Evolutionary conservation across 2,888 invertebrate genomes (phyloP).

Genomic region (Barypeithes pellucidus): DNA sequence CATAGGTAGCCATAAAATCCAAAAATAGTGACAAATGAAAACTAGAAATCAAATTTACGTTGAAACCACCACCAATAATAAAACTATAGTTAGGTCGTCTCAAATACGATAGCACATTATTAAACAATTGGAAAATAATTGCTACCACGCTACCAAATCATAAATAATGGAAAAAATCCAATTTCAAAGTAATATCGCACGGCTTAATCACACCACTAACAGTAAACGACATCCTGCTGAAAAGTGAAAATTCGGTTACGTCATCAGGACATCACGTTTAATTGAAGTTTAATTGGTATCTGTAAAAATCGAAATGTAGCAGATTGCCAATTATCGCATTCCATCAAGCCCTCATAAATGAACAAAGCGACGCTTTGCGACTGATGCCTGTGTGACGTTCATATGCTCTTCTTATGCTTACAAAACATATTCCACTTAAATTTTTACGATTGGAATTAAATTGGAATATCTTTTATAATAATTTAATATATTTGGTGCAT

Average conservation of each 20-base stretch:
- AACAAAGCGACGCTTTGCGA: neutral
- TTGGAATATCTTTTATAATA: neutral
- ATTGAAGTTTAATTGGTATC: conserved; percentile 22
- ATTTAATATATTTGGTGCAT: neutral
- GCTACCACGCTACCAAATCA: no score
- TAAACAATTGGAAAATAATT: no score
- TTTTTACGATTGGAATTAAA: neutral
- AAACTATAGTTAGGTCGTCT: no score
- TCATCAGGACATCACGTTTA: conserved; percentile 17
- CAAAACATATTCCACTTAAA: neutral
- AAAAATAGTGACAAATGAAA: no score
- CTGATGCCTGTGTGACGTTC: neutral
- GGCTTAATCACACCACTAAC: neutral
- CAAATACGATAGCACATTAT: no score
- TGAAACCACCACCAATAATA: no score
- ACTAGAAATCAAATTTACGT: no score
- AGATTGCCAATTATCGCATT: conserved; percentile 29
- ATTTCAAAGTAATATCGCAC: no score
- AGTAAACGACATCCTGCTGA: neutral
- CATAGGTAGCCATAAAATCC: no score
- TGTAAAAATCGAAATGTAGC: conserved; percentile 19
- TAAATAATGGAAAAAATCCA: no score
- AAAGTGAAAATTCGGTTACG: conserved; percentile 27
- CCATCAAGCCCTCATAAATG: conserved; percentile 11
- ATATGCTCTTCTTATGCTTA: neutral